These are phyloP conservation scores for Epistrophe grossulariae DNA, from an alignment of 2,888 invertebrate species.

Conservation along the genomic window DNA sequence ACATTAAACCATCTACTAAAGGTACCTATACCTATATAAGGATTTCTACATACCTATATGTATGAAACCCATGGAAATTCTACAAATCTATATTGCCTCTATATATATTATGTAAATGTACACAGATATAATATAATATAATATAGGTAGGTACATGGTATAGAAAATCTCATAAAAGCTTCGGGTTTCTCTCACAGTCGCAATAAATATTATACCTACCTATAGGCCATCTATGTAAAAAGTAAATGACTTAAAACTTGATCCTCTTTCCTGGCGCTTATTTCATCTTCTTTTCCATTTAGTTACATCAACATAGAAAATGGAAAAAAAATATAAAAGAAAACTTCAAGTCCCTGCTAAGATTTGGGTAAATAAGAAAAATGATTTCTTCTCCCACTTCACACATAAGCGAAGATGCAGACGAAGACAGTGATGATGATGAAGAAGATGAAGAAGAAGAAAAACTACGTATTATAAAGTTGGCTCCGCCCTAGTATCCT, in stretches of 20 bases:
- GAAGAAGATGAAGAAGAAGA: conserved; percentile 38
- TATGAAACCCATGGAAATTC: conserved; percentile 27
- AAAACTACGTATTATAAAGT: conserved; percentile 41
- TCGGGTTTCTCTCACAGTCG: neutral
- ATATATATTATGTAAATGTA: neutral
- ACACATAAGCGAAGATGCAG: conserved; percentile 1
- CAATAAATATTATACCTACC: neutral
- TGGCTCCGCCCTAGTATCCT: conserved; percentile 73
- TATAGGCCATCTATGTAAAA: conserved; percentile 54
- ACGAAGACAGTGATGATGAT: neutral
- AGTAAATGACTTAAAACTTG: conserved; percentile 75
- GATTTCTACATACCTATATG: neutral
- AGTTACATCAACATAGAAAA: conserved; percentile 71
- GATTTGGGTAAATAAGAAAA: conserved; percentile 67
- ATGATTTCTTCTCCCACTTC: conserved; percentile 57
- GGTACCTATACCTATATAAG: neutral
- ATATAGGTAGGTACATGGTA: too few species aligned
- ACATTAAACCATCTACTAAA: neutral
- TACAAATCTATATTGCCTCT: conserved; percentile 34
- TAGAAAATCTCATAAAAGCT: neutral
- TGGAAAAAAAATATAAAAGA: conserved; percentile 43
- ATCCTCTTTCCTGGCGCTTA: conserved; percentile 75
- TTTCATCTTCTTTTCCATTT: conserved; percentile 75
- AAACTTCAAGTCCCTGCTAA: conserved; percentile 61
- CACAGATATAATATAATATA: neutral